phyloP scores from a whole-genome alignment of 2,113 vertebrate species.

The Hydropotes inermis region DNA sequence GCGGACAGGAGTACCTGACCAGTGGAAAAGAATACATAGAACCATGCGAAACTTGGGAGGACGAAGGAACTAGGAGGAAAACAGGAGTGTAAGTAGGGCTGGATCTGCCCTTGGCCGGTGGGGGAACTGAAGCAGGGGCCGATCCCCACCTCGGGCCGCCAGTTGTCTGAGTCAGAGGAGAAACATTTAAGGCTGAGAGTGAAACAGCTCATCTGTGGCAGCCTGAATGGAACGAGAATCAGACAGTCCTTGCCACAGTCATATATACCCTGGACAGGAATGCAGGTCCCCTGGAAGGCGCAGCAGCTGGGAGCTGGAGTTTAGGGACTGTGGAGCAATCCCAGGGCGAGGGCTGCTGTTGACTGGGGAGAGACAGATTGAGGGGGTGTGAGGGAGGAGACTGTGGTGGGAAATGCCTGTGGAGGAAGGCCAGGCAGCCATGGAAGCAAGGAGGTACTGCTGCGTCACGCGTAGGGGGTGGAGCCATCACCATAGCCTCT shows the following conservation, averaged over 20 bases:
- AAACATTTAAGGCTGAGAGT: background rate
- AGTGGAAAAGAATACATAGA: background rate
- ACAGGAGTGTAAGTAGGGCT: background rate
- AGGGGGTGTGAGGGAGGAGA: background rate
- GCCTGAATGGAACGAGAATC: background rate
- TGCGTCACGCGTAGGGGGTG: background rate
- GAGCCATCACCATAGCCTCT: background rate
- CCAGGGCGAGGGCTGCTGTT: accelerated
- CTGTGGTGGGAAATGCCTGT: background rate
- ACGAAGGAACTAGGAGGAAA: background rate
- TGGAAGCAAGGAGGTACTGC: background rate
- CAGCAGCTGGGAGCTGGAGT: background rate
- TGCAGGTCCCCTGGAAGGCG: background rate
- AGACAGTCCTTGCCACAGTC: background rate
- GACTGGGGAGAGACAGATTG: accelerated
- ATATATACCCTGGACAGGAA: background rate
- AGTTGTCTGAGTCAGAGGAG: background rate
- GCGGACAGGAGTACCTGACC: background rate
- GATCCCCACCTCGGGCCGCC: background rate
- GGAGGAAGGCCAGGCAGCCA: background rate
- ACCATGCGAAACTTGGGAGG: accelerated
- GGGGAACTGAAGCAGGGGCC: background rate
- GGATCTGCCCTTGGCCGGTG: background rate
- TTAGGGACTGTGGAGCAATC: background rate
- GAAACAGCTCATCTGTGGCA: background rate